Percentiles rank a stretch among this genome's conserved stretches.
Conservation (phyloP, 2,797 vertebrate species). For the Netta rufina region DNA sequence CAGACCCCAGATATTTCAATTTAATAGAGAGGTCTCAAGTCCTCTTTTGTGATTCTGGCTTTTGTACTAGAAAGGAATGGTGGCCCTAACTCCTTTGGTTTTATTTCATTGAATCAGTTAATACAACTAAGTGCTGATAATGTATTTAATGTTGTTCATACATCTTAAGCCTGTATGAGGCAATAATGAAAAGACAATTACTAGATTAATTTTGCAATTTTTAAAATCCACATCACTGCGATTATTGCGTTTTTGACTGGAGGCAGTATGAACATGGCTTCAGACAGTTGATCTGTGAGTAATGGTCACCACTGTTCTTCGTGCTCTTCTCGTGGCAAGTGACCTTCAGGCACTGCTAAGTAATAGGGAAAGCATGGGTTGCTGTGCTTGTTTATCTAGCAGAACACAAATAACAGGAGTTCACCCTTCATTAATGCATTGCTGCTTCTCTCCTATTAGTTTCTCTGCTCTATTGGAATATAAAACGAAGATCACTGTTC, state of each 20-base stretch:
- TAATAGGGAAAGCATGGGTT: not conserved
- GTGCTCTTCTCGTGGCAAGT: not conserved
- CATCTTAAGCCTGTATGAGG: not conserved
- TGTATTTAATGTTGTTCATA: not conserved
- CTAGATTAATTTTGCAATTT: not conserved
- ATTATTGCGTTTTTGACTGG: not conserved
- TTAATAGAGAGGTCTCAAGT: not conserved
- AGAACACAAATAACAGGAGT: not conserved
- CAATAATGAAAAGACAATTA: conserved; percentile 22
- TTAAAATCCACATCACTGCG: not conserved
- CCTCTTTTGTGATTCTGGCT: not conserved
- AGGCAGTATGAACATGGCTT: not conserved
- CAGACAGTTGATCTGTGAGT: not conserved
- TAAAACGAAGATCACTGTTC: not conserved
- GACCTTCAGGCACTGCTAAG: not conserved
- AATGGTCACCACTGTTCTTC: not conserved
- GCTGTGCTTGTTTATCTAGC: not conserved
- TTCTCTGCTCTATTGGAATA: not conserved
- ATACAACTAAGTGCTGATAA: not conserved
- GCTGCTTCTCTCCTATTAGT: not conserved
- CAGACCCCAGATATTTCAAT: not conserved
- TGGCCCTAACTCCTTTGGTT: not conserved
- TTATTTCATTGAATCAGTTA: not conserved
- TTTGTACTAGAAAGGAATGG: not conserved
- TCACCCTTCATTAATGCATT: not conserved